Evolutionary conservation across 1,140 invertebrate species (phyloP).

Genomic region (Anoplophora glabripennis): DNA sequence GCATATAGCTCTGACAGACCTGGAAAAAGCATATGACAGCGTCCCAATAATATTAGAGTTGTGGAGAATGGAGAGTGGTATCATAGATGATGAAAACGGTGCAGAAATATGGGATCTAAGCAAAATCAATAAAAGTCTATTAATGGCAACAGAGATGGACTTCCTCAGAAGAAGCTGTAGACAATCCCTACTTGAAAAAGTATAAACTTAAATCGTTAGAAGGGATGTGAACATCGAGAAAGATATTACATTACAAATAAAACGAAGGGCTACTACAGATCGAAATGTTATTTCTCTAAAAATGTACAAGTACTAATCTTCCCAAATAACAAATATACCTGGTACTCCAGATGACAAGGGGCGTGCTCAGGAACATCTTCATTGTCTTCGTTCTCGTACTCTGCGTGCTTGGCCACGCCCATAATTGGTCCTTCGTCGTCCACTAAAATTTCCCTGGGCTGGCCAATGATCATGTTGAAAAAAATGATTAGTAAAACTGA

Average conservation of each 20-base stretch:
- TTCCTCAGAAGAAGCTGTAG: constrained; percentile 9
- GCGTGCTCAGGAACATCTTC: constrained; percentile 10
- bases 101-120: constrained; percentile 4
- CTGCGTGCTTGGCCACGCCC: constrained; percentile 3
- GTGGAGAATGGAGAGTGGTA: too few species aligned
- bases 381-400: constrained; percentile 10
- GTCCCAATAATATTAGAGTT: too few species aligned
- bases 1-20: too few species aligned
- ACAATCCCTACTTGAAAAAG: neutral
- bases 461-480: constrained; percentile 2
- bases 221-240: neutral
- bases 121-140: neutral
- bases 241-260: neutral
- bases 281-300: too few species aligned
- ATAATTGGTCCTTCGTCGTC: constrained; percentile 21
- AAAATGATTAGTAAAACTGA: neutral
- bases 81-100: too few species aligned
- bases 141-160: constrained; percentile 7
- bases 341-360: constrained; percentile 42
- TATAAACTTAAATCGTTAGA: neutral
- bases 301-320: too few species aligned
- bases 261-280: neutral
- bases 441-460: constrained; percentile 20
- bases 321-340: too few species aligned
- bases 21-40: too few species aligned